phyloP scores from a whole-genome alignment of 2,113 vertebrate species.

The Dicrurus megarhynchus region DNA sequence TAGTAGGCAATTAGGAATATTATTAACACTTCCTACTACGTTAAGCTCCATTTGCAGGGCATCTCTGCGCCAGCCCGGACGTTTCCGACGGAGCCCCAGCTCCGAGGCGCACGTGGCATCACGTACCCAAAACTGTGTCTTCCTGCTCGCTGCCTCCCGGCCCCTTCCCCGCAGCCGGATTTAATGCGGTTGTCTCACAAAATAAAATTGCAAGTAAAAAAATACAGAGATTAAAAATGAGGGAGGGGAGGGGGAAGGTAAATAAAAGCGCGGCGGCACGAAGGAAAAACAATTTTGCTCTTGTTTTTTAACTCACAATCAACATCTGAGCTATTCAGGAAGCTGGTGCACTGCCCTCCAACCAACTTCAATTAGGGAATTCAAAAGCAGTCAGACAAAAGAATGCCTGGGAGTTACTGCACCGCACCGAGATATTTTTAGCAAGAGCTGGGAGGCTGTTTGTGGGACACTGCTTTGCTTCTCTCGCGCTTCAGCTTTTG shows the following conservation, averaged over 20 bases:
- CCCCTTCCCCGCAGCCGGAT: background rate
- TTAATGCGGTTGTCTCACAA: background rate
- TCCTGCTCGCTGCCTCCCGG: background rate
- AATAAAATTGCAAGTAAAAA: background rate
- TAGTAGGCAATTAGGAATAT: conserved; percentile 57
- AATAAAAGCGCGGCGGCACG: background rate
- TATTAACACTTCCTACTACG: conserved; percentile 46
- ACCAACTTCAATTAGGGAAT: conserved; percentile 50
- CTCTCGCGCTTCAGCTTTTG: background rate
- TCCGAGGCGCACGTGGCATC: background rate
- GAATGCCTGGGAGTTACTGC: conserved; percentile 63
- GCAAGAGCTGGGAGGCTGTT: conserved; percentile 31
- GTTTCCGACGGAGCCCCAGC: background rate
- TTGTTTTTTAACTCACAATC: conserved; percentile 44
- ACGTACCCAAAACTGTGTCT: background rate
- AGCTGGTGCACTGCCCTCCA: conserved; percentile 33
- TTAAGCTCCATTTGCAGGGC: background rate
- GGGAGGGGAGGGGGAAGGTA: background rate
- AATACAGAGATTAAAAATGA: background rate
- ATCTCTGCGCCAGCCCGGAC: background rate
- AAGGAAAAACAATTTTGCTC: conserved; percentile 26
- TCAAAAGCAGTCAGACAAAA: conserved; percentile 64
- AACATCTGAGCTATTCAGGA: conserved; percentile 43
- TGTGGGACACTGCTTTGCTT: background rate
- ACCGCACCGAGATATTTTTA: conserved; percentile 59